phyloP scores from a whole-genome alignment of 2,797 vertebrate genomes.

The Phalanger gymnotis region DNA sequence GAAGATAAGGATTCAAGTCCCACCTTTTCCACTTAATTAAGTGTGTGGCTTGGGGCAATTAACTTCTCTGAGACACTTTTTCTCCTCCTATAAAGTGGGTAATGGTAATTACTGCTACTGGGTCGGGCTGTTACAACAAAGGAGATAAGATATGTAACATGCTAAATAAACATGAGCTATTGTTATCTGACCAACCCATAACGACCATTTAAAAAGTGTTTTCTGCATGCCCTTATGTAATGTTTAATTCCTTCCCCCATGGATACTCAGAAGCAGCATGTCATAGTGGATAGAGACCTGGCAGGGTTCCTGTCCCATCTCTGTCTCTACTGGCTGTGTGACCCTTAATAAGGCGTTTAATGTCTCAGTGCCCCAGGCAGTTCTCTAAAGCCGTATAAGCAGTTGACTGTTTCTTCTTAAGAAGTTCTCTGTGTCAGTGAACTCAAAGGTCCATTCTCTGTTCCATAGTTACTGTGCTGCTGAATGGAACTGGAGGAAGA shows the following conservation, averaged over 20 bases:
- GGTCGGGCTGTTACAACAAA: background rate
- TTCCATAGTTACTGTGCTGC: background rate
- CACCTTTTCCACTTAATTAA: background rate
- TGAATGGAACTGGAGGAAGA: background rate
- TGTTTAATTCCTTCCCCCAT: constrained; percentile 14
- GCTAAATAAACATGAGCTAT: background rate
- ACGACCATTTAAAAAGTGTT: constrained; percentile 8
- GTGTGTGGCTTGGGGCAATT: background rate
- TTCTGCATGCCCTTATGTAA: background rate
- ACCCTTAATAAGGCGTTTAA: background rate
- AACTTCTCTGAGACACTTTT: too few relatives aligned
- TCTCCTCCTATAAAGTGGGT: background rate
- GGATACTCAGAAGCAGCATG: background rate
- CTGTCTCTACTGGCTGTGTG: background rate
- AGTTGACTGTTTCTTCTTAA: background rate
- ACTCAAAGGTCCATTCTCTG: background rate
- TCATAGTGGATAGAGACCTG: background rate
- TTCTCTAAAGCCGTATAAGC: background rate
- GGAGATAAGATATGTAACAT: background rate
- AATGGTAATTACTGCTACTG: too few relatives aligned
- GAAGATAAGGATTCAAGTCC: background rate
- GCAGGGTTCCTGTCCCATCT: background rate
- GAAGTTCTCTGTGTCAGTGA: background rate
- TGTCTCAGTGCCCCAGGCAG: background rate
- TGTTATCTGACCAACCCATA: background rate